phyloP scores from a whole-genome alignment of 2,797 vertebrate genomes.

The Tapirus indicus region DNA sequence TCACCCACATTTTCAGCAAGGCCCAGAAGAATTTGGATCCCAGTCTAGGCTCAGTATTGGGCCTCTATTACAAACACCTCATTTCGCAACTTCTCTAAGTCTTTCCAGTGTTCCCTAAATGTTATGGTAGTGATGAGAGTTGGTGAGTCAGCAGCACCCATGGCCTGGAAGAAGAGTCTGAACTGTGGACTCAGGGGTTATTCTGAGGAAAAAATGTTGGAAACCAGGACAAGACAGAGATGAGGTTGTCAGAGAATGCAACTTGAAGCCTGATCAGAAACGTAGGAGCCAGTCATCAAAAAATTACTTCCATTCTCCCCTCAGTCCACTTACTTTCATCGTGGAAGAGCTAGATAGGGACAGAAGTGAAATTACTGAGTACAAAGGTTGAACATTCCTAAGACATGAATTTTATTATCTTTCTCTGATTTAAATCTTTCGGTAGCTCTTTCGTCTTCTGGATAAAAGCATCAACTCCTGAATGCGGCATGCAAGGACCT shows the following conservation, averaged over 20 bases:
- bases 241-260: background rate
- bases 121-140: background rate
- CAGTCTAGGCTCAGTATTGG: background rate
- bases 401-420: background rate
- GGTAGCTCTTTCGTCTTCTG: background rate
- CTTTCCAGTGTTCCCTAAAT: background rate
- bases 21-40: background rate
- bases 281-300: background rate
- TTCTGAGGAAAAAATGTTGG: background rate
- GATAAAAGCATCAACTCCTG: background rate
- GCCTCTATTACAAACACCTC: background rate
- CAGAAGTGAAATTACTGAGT: background rate
- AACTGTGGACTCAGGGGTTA: background rate
- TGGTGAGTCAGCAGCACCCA: background rate
- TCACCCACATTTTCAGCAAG: background rate
- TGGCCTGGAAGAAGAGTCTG: slow-evolving; percentile 29
- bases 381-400: background rate
- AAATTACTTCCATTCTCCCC: background rate
- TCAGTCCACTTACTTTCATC: background rate
- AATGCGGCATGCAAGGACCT: background rate
- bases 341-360: background rate
- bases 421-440: background rate
- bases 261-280: background rate
- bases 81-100: background rate
- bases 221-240: background rate